Evolutionary conservation across 1,140 invertebrate genomes (phyloP).

Genomic region (Pseudomyrmex flavicornis): DNA sequence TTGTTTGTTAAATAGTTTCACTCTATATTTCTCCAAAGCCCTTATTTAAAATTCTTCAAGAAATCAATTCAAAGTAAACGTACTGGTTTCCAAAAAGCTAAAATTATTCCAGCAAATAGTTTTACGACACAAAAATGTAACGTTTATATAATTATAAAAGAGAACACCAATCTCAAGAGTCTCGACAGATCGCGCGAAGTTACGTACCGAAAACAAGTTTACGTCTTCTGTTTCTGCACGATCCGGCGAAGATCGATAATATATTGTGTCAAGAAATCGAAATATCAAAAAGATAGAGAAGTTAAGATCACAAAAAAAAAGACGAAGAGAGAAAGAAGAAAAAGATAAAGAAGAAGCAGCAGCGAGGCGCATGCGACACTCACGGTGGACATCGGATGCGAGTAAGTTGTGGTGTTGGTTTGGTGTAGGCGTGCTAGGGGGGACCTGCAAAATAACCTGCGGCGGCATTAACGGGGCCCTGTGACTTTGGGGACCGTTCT

Average conservation of each 20-base stretch:
- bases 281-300: background rate
- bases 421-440: constrained; percentile 88
- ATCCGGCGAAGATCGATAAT: background rate
- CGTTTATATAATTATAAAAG: background rate
- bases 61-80: background rate
- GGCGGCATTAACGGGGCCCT: constrained; percentile 84
- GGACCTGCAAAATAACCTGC: constrained; percentile 91
- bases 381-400: constrained; percentile 89
- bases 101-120: background rate
- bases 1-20: constrained; percentile 4
- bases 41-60: background rate
- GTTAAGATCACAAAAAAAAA: background rate
- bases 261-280: background rate
- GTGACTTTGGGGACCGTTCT: constrained; percentile 69
- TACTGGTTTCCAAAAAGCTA: constrained; percentile 27
- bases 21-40: background rate
- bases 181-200: background rate
- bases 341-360: constrained; percentile 75
- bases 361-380: constrained; percentile 87
- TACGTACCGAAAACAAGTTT: background rate
- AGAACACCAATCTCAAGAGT: background rate
- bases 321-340: constrained; percentile 24
- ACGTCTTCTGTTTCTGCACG: background rate
- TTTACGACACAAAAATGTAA: background rate
- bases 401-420: constrained; percentile 88